Evolutionary conservation across 92 coral and sea anemone species (phyloP).

Genomic region (Chrysogorgia sp.): DNA sequence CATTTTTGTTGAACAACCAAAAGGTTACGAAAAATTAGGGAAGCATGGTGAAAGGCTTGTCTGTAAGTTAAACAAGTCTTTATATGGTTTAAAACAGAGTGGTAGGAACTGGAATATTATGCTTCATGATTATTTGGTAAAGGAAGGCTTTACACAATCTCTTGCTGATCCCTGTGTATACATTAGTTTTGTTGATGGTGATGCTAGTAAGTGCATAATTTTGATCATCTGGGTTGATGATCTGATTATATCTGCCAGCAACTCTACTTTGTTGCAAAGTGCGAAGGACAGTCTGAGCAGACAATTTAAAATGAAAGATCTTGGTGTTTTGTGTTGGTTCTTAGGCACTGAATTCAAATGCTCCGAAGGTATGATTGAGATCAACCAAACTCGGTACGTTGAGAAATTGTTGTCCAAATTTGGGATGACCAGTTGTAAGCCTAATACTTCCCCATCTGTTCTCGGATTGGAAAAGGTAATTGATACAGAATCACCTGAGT

Average conservation of each 20-base stretch:
- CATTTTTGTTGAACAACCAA: conserved; percentile 49
- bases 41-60: conserved; percentile 49
- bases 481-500: conserved; percentile 7
- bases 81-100: conserved; percentile 43
- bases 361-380: not conserved
- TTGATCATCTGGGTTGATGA: not conserved
- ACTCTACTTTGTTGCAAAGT: not conserved
- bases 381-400: conserved; percentile 50
- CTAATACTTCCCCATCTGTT: conserved; percentile 50
- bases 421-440: conserved; percentile 48
- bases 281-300: conserved; percentile 32
- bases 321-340: conserved; percentile 51
- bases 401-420: conserved; percentile 37
- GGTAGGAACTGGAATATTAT: conserved; percentile 46
- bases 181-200: not conserved
- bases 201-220: not conserved
- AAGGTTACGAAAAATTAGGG: conserved; percentile 51
- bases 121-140: conserved; percentile 26
- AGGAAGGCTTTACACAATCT: conserved; percentile 42
- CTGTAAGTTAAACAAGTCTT: conserved; percentile 28
- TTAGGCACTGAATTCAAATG: conserved; percentile 42
- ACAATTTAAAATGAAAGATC: conserved; percentile 63
- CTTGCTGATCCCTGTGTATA: conserved; percentile 51
- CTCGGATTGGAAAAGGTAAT: conserved; percentile 3
- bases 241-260: conserved; percentile 24